phyloP scores from a whole-genome alignment of 2,113 vertebrate genomes.

The Lichenostomus cassidix region DNA sequence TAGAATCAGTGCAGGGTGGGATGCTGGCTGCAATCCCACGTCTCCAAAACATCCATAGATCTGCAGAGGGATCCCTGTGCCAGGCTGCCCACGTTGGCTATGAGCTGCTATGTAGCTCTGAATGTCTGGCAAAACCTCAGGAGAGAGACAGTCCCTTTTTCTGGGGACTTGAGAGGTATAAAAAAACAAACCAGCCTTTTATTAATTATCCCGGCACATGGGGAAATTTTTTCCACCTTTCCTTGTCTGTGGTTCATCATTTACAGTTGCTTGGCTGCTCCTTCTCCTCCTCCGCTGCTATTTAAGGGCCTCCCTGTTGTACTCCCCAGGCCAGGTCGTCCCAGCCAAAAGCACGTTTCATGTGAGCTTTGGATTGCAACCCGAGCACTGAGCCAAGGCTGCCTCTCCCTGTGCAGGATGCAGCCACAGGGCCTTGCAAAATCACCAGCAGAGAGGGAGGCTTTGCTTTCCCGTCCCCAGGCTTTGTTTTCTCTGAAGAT shows the following conservation, averaged over 20 bases:
- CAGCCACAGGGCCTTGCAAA: neutral
- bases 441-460: neutral
- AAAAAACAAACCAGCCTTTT: neutral
- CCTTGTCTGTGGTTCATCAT: constrained; percentile 6
- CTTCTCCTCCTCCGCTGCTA: neutral
- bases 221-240: neutral
- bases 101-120: neutral
- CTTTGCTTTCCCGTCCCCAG: neutral
- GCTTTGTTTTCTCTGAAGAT: neutral
- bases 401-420: neutral
- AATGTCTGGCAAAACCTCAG: neutral
- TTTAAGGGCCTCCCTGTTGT: constrained; percentile 33
- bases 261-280: constrained; percentile 19
- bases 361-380: neutral
- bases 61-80: neutral
- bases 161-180: neutral
- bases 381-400: neutral
- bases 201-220: neutral
- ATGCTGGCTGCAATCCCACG: neutral
- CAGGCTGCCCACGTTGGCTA: neutral
- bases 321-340: neutral
- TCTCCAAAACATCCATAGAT: neutral
- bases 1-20: neutral
- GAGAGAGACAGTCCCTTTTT: neutral
- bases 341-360: constrained; percentile 25